Evolutionary conservation across 2,113 vertebrate genomes (phyloP), one percentile per base, ranked within the genome.

Genomic region (Procavia capensis): DNA sequence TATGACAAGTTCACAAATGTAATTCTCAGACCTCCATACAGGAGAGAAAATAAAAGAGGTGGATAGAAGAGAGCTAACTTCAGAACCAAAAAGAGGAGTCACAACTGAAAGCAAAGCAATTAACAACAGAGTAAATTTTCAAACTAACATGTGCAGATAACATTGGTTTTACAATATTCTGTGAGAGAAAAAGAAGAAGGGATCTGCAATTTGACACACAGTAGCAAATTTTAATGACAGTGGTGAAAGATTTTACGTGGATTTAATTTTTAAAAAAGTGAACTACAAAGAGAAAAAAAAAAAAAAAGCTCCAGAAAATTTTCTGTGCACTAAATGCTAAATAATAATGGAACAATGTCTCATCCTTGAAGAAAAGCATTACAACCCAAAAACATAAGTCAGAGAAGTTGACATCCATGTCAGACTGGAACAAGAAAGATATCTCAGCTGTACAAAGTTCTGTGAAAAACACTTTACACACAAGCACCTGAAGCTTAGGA

Each of bases 181-280:
- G 24, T 82, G 1, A 7, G 57, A 74, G 9, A 54, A 76, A 74
- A 68, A 78, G 66, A 24, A 57, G 25, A 74, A 79, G 85, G 41
- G 34, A 41, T 64, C 45, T 88, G 45, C 78, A 78, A 70, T 5
- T 92, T 75, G 24, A 45, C 29, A 57, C 7, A 25, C 19, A 2
- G 6, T 24, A 16, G 7, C 7, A 43, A 66, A 36, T 80, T 39
- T 86, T 94, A 91, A 81, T 95, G 43, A 47, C 25, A 66, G 43
- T 85, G 41, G 9, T 50, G n/a, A 70, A 63, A 92, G 16, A 31
- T 50, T 81, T 66, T 59, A 41, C 79, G 80, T 70, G 3, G 47
- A 70, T 91, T 94, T 89, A 27, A 64, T 92, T 76, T 92, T 76
- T 47, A 63, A 88, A 88, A 88, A 22, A 80, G 72, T 61, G 31